Conservation (phyloP, 2,113 vertebrate genomes). For the Sturnira hondurensis region DNA sequence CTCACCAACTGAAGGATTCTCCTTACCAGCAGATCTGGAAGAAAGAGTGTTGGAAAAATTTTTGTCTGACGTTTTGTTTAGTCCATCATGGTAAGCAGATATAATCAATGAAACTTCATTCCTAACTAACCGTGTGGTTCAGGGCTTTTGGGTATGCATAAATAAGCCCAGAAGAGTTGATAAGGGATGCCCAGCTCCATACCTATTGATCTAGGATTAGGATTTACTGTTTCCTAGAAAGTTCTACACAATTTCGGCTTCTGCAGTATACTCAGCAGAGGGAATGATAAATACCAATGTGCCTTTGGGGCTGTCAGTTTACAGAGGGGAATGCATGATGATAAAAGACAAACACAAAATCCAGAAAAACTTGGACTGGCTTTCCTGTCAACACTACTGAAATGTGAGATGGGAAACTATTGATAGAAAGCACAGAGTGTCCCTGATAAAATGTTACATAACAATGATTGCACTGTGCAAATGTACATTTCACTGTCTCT, state of each 20-base stretch:
- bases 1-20: neutral
- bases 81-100: slow-evolving; percentile 5
- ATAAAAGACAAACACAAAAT: slow-evolving; percentile 69
- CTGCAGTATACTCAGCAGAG: neutral
- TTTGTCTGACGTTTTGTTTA: slow-evolving; percentile 10
- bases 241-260: slow-evolving; percentile 52
- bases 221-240: slow-evolving; percentile 49
- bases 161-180: slow-evolving; percentile 12
- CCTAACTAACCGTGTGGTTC: neutral
- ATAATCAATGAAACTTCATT: slow-evolving; percentile 23
- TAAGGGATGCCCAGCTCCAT: slow-evolving; percentile 23
- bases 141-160: neutral
- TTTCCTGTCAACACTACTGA: slow-evolving; percentile 59
- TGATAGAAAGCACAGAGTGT: slow-evolving; percentile 52
- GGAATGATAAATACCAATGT: slow-evolving; percentile 57
- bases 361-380: slow-evolving; percentile 56
- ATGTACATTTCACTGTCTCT: slow-evolving; percentile 30
- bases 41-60: neutral
- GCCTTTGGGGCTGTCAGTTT: slow-evolving; percentile 41
- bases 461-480: slow-evolving; percentile 43
- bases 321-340: slow-evolving; percentile 60
- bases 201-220: slow-evolving; percentile 49
- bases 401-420: slow-evolving; percentile 58
- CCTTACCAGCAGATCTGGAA: neutral
- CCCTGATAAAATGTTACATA: slow-evolving; percentile 49